Conservation (phyloP, 37 sponge, comb jelly and placozoan genomes). For the Agelas oroides region DNA sequence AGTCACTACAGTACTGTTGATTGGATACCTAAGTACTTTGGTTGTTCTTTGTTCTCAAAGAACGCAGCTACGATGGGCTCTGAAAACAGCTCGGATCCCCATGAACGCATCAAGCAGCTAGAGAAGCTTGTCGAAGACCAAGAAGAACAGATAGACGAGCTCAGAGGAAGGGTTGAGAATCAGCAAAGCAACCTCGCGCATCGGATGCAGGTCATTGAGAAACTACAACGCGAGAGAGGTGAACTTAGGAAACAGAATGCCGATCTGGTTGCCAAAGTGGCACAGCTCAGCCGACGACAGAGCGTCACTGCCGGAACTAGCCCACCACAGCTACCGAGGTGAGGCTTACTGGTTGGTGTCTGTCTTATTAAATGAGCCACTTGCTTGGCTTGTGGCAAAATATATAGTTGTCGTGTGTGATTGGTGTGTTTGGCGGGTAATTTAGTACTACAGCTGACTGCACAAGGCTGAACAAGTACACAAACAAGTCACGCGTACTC, state of each 20-base stretch:
- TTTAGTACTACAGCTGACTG: too few species aligned
- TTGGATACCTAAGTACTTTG: too few species aligned
- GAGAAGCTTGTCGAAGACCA: neutral
- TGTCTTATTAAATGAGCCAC: neutral
- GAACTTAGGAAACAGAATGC: constrained; percentile 46
- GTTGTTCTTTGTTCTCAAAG: too few species aligned
- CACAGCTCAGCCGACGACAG: constrained; percentile 29
- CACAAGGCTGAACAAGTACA: too few species aligned
- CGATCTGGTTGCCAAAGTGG: constrained; percentile 13
- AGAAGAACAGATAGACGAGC: constrained; percentile 2
- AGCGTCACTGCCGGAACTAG: neutral
- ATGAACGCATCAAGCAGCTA: constrained; percentile 6
- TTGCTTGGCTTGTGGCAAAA: too few species aligned
- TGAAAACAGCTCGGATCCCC: neutral
- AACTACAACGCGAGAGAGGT: constrained; percentile 25
- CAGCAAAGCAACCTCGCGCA: neutral
- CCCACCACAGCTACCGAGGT: neutral
- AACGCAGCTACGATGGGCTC: too few species aligned
- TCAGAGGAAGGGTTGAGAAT: neutral
- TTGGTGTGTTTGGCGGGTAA: too few species aligned
- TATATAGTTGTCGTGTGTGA: too few species aligned
- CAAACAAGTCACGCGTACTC: too few species aligned
- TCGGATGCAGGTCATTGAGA: neutral
- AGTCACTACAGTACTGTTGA: too few species aligned
- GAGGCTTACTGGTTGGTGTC: neutral